Evolutionary conservation across 2,113 vertebrate species (phyloP).

Genomic region (Hystrix brachyura): DNA sequence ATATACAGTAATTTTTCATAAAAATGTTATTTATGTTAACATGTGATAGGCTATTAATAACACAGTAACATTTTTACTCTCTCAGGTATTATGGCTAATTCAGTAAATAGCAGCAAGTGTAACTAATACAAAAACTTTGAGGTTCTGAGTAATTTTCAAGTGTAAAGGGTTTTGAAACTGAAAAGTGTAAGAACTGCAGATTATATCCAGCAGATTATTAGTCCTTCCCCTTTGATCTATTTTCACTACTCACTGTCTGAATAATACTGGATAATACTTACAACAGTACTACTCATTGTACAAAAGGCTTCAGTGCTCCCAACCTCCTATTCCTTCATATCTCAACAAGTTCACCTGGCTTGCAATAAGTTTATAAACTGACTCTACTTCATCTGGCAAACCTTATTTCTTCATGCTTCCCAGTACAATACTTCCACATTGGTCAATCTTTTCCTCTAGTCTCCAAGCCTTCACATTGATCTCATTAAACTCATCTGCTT

Average conservation of each 20-base stretch:
- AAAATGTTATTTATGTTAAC: conserved; percentile 33
- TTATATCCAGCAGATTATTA: not conserved
- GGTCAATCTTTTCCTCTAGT: not conserved
- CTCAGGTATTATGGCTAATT: not conserved
- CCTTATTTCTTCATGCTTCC: not conserved
- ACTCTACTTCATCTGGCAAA: not conserved
- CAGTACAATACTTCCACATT: not conserved
- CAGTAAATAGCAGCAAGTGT: not conserved
- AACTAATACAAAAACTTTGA: not conserved
- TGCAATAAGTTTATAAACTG: not conserved
- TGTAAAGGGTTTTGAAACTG: not conserved
- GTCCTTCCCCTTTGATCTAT: not conserved
- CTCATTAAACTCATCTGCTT: not conserved
- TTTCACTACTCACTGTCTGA: not conserved
- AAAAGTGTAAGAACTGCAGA: not conserved
- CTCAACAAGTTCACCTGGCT: not conserved
- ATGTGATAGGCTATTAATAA: not conserved
- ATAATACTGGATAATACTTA: not conserved
- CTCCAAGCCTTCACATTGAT: not conserved
- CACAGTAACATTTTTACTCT: not conserved
- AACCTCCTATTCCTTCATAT: not conserved
- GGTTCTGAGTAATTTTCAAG: not conserved
- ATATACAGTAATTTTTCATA: not conserved
- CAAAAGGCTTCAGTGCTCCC: not conserved
- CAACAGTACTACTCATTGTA: not conserved